phyloP scores from a whole-genome alignment of 35 echinoderm and acorn worm genomes.

The Stichopus chloronotus region DNA sequence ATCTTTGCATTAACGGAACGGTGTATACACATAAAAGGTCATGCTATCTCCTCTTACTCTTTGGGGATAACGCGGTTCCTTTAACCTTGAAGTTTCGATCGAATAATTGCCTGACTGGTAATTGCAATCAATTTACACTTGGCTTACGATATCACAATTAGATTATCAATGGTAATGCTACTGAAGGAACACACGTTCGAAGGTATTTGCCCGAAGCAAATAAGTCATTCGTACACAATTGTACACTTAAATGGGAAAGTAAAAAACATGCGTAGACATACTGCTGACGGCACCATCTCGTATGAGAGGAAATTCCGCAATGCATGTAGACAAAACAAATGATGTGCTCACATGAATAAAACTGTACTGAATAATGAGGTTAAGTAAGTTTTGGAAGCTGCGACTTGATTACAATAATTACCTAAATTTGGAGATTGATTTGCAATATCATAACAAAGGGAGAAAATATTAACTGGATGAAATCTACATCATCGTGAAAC shows the following conservation, averaged over 20 bases:
- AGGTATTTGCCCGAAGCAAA: constrained; percentile 1
- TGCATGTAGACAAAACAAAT: background rate
- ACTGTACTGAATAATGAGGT: background rate
- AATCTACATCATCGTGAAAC: too few relatives aligned
- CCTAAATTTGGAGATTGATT: too few relatives aligned
- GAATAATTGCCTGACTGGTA: background rate
- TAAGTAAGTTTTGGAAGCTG: background rate
- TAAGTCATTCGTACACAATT: background rate
- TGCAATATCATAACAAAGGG: too few relatives aligned
- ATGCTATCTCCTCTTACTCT: background rate
- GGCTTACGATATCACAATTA: constrained; percentile 13
- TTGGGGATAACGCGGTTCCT: background rate
- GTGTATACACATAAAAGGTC: background rate
- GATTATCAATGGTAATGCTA: constrained; percentile 22
- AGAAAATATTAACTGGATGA: too few relatives aligned
- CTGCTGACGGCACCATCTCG: background rate
- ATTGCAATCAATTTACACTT: constrained; percentile 46
- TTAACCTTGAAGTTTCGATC: constrained; percentile 37
- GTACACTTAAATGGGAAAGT: background rate
- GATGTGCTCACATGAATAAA: background rate
- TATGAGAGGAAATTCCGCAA: too few relatives aligned
- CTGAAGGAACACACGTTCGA: constrained; percentile 24
- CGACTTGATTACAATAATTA: too few relatives aligned
- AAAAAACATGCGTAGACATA: constrained; percentile 20
- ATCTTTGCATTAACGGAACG: background rate